A percentile compares a stretch with the other conserved stretches of the same genome.
Evolutionary conservation across 2,888 invertebrate species (phyloP).

Genomic region (Apocheima hispidaria): DNA sequence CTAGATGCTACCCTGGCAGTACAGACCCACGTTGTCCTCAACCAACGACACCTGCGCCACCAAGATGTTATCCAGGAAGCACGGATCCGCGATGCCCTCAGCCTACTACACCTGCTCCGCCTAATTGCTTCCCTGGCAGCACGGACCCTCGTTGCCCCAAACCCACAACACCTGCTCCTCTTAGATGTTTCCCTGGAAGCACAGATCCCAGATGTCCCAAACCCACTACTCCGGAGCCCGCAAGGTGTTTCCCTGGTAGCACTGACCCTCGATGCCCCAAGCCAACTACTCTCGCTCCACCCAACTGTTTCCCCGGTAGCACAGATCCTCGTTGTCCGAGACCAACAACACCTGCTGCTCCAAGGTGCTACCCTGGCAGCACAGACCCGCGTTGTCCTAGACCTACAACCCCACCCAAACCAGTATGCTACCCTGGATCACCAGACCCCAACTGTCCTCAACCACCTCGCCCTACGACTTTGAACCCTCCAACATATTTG

Average conservation of each 20-base stretch:
- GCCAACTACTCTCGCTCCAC: conserved; percentile 22
- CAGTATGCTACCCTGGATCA: conserved; percentile 44
- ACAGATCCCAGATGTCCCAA: conserved; percentile 56
- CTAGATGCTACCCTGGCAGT: conserved; percentile 54
- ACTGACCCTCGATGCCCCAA: conserved; percentile 55
- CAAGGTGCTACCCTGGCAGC: conserved; percentile 56
- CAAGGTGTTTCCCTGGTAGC: conserved; percentile 60
- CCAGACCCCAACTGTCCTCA: conserved; percentile 51
- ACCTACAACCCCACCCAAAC: conserved; percentile 46
- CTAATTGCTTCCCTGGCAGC: conserved; percentile 49
- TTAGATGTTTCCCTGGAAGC: conserved; percentile 56
- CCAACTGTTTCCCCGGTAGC: conserved; percentile 49
- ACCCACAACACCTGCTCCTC: conserved; percentile 45
- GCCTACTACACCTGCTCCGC: conserved; percentile 22
- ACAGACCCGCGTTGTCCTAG: conserved; percentile 46
- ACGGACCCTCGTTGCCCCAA: conserved; percentile 47
- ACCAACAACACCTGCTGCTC: conserved; percentile 44
- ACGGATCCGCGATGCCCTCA: conserved; percentile 55
- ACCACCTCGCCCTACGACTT: conserved; percentile 55
- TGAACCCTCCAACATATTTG: conserved; percentile 50
- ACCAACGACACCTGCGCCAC: conserved; percentile 50
- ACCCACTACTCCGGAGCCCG: conserved; percentile 49
- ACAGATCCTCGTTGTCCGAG: conserved; percentile 47
- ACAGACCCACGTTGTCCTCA: conserved; percentile 61
- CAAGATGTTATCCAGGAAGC: conserved; percentile 60